Evolutionary conservation across 2,113 vertebrate species (phyloP), one percentile per base, ranked within the genome.

Genomic region (Rhodinocichla rosea): DNA sequence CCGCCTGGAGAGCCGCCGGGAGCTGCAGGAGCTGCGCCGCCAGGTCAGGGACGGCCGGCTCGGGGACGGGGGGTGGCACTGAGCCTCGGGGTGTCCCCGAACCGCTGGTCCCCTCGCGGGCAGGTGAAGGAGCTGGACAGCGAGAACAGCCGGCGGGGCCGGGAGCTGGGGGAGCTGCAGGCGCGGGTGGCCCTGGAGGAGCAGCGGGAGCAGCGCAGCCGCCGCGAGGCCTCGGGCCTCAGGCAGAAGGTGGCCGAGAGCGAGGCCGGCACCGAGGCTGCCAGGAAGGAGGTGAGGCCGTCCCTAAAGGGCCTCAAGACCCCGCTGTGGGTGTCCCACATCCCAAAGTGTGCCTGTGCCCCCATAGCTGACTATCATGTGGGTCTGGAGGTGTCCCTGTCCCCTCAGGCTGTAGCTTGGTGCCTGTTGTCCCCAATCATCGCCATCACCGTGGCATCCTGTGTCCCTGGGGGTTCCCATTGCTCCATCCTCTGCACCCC

Each of bases 11-110:
- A 99, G 99, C 1, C 98, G 99, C 10, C 93, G 99, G 20, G 99
- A 99, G 76, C 98, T 99, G 76, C 99, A 99, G 98, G 99, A 99
- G 91, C 98, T 99, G 44, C 98, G 99, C 91, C 96, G 98, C 75
- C 99, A 99, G 99, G n/a, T 84, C 57, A 22, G 81, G 22, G 15
- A 9, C 39, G 9, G 32, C 6, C 21, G 6, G 8, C 4, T 2
- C 19, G 27, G 52, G 59, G 14, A 5, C 47, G 6, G 18, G 22
- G 6, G 39, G 26, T 6, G 21, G 28, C 57, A 10, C 40, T 0
- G 44, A 39, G 39, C 57, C 33, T 4, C 37, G 0, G 1, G 56
- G 4, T 26, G 37, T n/a, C n/a, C 4, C 26, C 23, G 7, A 23
- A 5, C 11, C 6, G 3, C 10, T 3, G 6, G 11, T 24, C 11